Conservation (phyloP, 2,888 invertebrate genomes). For the Drosophila hamatofila region DNA sequence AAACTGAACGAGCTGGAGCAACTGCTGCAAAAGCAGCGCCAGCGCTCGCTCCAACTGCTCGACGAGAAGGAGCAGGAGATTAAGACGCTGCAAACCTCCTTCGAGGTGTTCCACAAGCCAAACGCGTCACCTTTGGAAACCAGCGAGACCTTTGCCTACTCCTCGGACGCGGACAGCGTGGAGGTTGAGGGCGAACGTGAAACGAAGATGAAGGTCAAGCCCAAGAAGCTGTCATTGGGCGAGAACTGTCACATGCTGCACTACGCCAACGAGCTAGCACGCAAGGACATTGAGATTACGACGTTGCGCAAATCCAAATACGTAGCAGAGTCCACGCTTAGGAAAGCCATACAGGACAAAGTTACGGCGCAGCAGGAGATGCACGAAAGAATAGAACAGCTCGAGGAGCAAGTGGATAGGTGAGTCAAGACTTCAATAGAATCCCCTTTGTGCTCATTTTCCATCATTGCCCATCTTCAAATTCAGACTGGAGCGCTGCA, state of each 20-base stretch:
- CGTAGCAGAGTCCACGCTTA: slow-evolving; percentile 86
- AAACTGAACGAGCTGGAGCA: slow-evolving; percentile 89
- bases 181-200: slow-evolving; percentile 60
- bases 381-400: slow-evolving; percentile 85
- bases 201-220: slow-evolving; percentile 56
- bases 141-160: slow-evolving; percentile 50
- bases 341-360: slow-evolving; percentile 87
- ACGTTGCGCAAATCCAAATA: slow-evolving; percentile 90
- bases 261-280: slow-evolving; percentile 92
- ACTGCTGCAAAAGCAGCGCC: slow-evolving; percentile 91
- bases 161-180: slow-evolving; percentile 75
- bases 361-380: slow-evolving; percentile 87
- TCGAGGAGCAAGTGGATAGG: slow-evolving; percentile 89
- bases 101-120: slow-evolving; percentile 85
- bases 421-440: slow-evolving; percentile 58
- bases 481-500: slow-evolving; percentile 88
- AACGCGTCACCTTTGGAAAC: slow-evolving; percentile 20
- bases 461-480: background rate
- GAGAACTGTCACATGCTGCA: slow-evolving; percentile 92
- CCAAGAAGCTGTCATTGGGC: slow-evolving; percentile 83
- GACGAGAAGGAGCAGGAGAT: slow-evolving; percentile 93
- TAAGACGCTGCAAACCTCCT: slow-evolving; percentile 87
- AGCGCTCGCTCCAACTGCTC: slow-evolving; percentile 91
- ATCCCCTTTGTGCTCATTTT: background rate
- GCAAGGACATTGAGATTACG: slow-evolving; percentile 92